Evolutionary conservation across 1,140 invertebrate genomes (phyloP).

Genomic region (Drosophila neocordata): DNA sequence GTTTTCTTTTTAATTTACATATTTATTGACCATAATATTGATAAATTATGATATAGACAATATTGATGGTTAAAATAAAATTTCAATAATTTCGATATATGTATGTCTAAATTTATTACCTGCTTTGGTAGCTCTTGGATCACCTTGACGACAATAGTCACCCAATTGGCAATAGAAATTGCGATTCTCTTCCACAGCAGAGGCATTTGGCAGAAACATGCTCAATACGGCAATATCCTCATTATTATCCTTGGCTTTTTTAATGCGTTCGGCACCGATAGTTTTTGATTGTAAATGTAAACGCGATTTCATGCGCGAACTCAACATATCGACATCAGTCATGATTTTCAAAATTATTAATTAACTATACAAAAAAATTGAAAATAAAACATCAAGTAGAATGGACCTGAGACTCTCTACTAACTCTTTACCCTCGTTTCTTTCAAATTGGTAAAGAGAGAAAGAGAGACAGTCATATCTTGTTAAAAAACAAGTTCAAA

Average conservation of each 20-base stretch:
- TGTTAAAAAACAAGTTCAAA: too few relatives aligned
- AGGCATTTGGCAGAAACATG: conserved; percentile 89
- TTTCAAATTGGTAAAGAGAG: too few relatives aligned
- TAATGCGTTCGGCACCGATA: conserved; percentile 89
- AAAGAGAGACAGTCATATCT: too few relatives aligned
- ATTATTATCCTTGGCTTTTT: conserved; percentile 89
- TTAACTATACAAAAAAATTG: background rate
- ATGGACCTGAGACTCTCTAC: too few relatives aligned
- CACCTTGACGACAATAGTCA: conserved; percentile 89
- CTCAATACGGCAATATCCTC: conserved; percentile 93
- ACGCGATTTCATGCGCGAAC: conserved; percentile 89
- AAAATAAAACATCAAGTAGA: background rate
- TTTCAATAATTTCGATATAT: conserved; percentile 48
- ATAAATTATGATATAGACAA: conserved; percentile 75
- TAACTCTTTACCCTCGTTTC: too few relatives aligned
- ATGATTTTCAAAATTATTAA: conserved; percentile 47
- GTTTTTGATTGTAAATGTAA: conserved; percentile 89
- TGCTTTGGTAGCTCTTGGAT: conserved; percentile 89
- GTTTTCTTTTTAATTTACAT: conserved; percentile 53
- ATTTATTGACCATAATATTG: conserved; percentile 64
- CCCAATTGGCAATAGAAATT: conserved; percentile 90
- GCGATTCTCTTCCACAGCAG: conserved; percentile 87
- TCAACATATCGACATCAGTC: conserved; percentile 90
- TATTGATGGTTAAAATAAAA: conserved; percentile 33
- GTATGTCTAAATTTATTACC: conserved; percentile 84